A percentile compares a stretch with the other conserved stretches of the same genome.
These are phyloP conservation scores for Leptobrachium ailaonicum DNA, from an alignment of 2,113 vertebrate species.

Conservation along the genomic window DNA sequence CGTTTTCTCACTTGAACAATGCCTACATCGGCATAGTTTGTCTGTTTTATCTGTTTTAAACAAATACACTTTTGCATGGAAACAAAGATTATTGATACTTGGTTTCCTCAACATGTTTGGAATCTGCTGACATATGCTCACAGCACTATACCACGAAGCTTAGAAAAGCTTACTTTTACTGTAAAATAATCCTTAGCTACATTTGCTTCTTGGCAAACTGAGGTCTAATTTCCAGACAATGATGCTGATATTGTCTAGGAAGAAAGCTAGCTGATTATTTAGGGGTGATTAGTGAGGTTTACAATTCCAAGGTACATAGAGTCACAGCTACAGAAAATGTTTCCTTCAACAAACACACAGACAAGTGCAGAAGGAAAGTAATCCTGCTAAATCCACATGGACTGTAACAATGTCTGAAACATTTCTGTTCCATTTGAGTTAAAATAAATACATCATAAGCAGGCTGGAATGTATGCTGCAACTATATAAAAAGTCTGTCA, in stretches of 20 bases:
- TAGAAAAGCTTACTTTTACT: conserved; percentile 6
- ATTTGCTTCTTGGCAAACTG: conserved; percentile 38
- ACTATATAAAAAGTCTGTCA: too few species aligned
- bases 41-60: conserved; percentile 52
- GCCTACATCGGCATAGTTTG: conserved; percentile 1
- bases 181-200: conserved; percentile 27
- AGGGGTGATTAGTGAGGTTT: conserved; percentile 4
- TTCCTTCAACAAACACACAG: background rate
- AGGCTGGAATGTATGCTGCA: too few species aligned
- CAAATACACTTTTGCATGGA: conserved; percentile 52
- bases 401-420: too few species aligned
- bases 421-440: background rate
- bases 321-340: background rate
- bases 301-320: conserved; percentile 19
- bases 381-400: too few species aligned
- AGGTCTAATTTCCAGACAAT: conserved; percentile 44
- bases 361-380: too few species aligned
- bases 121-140: background rate
- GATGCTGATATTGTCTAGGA: conserved; percentile 46
- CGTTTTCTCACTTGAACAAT: conserved; percentile 51
- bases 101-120: conserved; percentile 9
- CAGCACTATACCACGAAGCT: background rate
- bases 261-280: conserved; percentile 39
- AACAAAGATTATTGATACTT: conserved; percentile 34
- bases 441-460: too few species aligned